Evolutionary conservation across 2,797 vertebrate genomes (phyloP).

Genomic region (Lacerta bilineata): DNA sequence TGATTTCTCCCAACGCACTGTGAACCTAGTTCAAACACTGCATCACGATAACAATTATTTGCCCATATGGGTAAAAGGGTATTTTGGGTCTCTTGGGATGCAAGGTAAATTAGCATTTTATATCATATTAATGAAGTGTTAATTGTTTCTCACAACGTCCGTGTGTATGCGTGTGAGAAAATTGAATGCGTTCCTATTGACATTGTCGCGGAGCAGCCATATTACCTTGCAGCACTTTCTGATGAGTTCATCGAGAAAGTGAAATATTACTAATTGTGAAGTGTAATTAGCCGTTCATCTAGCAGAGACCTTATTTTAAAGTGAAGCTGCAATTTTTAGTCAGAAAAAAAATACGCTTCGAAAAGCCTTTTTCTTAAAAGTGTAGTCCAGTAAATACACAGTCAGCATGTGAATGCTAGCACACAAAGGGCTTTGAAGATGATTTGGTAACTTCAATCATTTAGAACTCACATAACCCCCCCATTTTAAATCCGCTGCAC

Average conservation of each 20-base stretch:
- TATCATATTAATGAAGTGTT: slow-evolving; percentile 78
- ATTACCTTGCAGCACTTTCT: slow-evolving; percentile 63
- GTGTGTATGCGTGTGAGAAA: slow-evolving; percentile 59
- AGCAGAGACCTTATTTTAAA: slow-evolving; percentile 48
- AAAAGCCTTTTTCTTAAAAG: background rate
- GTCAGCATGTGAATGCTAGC: background rate
- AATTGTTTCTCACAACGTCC: slow-evolving; percentile 76
- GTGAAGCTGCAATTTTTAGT: slow-evolving; percentile 32
- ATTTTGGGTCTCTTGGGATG: slow-evolving; percentile 70
- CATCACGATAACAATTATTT: slow-evolving; percentile 62
- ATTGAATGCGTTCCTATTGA: slow-evolving; percentile 67
- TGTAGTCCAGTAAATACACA: background rate
- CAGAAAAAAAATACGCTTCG: no score
- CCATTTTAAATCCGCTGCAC: no score
- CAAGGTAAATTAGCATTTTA: slow-evolving; percentile 76
- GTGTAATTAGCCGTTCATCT: slow-evolving; percentile 63
- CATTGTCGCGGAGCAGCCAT: slow-evolving; percentile 55
- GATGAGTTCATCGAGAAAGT: slow-evolving; percentile 61
- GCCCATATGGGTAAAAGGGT: slow-evolving; percentile 57
- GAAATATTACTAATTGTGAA: slow-evolving; percentile 61
- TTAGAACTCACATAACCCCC: no score
- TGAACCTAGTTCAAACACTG: slow-evolving; percentile 43
- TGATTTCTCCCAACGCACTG: slow-evolving; percentile 60
- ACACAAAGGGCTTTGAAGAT: background rate
- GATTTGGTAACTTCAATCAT: no score